These are phyloP conservation scores for Sapayoa aenigma DNA, from an alignment of 2,113 vertebrate genomes.

Conservation along the genomic window DNA sequence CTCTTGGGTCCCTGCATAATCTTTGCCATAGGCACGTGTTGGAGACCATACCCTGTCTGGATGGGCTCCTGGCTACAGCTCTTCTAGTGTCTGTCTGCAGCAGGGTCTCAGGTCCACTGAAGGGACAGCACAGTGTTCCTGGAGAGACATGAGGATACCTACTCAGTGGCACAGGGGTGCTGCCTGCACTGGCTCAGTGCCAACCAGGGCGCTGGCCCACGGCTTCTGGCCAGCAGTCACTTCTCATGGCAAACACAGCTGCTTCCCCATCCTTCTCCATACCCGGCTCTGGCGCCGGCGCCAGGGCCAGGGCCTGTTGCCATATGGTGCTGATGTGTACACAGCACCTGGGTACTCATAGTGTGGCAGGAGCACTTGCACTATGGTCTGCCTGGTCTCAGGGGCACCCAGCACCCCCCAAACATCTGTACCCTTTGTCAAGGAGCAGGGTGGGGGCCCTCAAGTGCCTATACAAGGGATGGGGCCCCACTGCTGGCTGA, in stretches of 20 bases:
- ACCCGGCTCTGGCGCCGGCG: background rate
- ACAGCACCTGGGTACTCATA: background rate
- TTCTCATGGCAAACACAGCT: slow-evolving; percentile 24
- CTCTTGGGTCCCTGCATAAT: background rate
- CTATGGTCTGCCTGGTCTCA: background rate
- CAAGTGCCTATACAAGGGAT: background rate
- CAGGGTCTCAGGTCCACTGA: background rate
- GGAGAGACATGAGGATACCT: background rate
- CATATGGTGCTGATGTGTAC: background rate
- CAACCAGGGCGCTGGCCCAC: accelerated
- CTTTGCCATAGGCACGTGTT: background rate
- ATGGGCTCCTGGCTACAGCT: background rate
- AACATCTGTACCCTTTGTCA: background rate
- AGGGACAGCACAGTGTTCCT: background rate
- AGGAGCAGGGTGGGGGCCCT: background rate
- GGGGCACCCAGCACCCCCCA: background rate
- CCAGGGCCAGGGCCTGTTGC: background rate
- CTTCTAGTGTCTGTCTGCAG: background rate
- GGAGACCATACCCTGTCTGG: background rate
- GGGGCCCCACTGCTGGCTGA: background rate
- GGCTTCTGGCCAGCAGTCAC: background rate
- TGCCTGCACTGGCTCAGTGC: accelerated
- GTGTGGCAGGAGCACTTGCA: accelerated
- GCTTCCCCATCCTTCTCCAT: background rate
- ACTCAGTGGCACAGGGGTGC: background rate